A percentile compares a stretch with the other conserved stretches of the same genome.
Evolutionary conservation across 2,888 invertebrate genomes (phyloP).

Genomic region (Eretmocerus hayati): DNA sequence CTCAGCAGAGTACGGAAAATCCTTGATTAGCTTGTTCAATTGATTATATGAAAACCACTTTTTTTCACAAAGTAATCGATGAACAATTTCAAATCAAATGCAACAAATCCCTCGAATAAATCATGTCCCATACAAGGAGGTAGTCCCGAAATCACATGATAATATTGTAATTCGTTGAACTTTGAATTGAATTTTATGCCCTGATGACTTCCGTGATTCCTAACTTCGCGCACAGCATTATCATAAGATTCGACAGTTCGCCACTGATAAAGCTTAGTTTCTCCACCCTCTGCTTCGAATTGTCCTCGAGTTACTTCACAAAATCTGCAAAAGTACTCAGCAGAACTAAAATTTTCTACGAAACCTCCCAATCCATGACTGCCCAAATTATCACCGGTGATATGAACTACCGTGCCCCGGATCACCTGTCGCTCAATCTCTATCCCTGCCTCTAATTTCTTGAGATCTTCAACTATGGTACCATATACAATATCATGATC

Average conservation of each 20-base stretch:
- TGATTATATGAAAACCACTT: conserved; percentile 20
- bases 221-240: neutral
- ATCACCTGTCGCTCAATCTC: conserved; percentile 3
- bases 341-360: conserved; percentile 28
- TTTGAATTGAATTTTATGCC: conserved; percentile 20
- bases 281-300: neutral
- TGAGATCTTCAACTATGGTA: conserved; percentile 25
- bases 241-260: conserved; percentile 5
- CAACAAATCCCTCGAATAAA: conserved; percentile 17
- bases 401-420: conserved; percentile 24
- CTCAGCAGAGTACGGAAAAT: conserved; percentile 15
- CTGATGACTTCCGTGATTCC: neutral
- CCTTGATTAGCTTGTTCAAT: conserved; percentile 14
- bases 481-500: conserved; percentile 25
- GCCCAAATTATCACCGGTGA: conserved; percentile 18
- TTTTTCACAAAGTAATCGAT: conserved; percentile 10
- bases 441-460: conserved; percentile 22
- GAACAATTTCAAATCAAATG: conserved; percentile 13
- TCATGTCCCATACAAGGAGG: conserved; percentile 25
- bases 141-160: conserved; percentile 21
- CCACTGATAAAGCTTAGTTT: neutral
- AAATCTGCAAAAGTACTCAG: conserved; percentile 28
- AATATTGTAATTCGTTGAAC: conserved; percentile 18
- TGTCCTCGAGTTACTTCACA: conserved; percentile 16
- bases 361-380: conserved; percentile 31